phyloP scores from a whole-genome alignment of 2,797 vertebrate species.

The Phrynocephalus forsythii region DNA sequence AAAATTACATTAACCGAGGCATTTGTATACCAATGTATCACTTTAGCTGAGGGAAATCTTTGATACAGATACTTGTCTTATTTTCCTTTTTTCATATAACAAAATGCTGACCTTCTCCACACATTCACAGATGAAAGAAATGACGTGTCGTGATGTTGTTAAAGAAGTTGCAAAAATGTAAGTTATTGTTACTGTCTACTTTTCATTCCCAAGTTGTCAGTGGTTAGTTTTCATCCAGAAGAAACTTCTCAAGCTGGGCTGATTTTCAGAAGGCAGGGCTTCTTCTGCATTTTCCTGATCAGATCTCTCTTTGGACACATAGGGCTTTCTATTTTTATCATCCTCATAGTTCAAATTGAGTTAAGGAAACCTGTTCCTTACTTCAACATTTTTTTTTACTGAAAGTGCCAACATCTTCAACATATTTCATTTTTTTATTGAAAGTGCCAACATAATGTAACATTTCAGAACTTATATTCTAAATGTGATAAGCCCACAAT shows the following conservation, averaged over 20 bases:
- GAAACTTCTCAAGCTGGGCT: not conserved
- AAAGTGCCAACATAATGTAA: not conserved
- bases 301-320: not conserved
- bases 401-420: too few species aligned
- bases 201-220: not conserved
- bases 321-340: not conserved
- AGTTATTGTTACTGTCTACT: conserved; percentile 72
- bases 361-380: not conserved
- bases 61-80: not conserved
- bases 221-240: not conserved
- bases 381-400: too few species aligned
- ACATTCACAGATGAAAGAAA: conserved; percentile 91
- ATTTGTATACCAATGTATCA: too few species aligned
- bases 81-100: not conserved
- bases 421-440: not conserved
- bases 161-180: conserved; percentile 99
- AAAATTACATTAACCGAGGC: too few species aligned
- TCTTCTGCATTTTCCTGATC: too few species aligned
- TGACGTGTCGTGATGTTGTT: conserved; percentile 95
- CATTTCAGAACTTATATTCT: not conserved
- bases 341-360: not conserved
- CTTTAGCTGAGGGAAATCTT: too few species aligned
- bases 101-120: conserved; percentile 15
- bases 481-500: not conserved
- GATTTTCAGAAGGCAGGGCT: not conserved